Conservation (phyloP, 2,888 invertebrate genomes). For the Callosobruchus maculatus region DNA sequence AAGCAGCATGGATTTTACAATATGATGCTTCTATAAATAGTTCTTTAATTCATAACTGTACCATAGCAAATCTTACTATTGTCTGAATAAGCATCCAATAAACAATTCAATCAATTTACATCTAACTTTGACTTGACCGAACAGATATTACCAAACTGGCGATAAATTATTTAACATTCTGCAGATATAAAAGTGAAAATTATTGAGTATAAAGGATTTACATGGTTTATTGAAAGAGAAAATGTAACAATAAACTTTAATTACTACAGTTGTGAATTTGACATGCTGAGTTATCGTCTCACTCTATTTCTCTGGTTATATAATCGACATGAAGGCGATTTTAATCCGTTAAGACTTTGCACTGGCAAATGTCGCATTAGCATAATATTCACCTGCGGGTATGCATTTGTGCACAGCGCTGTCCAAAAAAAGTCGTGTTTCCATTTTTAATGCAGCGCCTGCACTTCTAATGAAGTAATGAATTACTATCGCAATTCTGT, state of each 20-base stretch:
- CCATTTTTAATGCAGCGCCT: background rate
- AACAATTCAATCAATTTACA: no score
- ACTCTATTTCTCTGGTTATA: background rate
- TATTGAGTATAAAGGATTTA: background rate
- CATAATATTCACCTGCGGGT: background rate
- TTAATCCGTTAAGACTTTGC: background rate
- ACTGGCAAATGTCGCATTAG: background rate
- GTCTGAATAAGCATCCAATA: no score
- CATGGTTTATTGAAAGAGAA: background rate
- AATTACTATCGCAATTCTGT: background rate
- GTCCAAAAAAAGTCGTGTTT: background rate
- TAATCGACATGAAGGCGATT: background rate
- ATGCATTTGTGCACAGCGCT: background rate
- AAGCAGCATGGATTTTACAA: no score
- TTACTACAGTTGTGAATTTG: background rate
- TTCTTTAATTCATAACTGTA: no score
- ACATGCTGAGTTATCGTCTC: background rate
- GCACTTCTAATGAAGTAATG: background rate
- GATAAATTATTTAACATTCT: background rate
- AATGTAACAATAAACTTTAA: background rate
- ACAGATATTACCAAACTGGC: background rate
- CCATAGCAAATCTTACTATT: no score
- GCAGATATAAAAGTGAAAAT: background rate
- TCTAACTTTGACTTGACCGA: no score
- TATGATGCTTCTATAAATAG: no score